Conservation (phyloP, 2,888 invertebrate genomes). For the Kryphioiulus occultus region DNA sequence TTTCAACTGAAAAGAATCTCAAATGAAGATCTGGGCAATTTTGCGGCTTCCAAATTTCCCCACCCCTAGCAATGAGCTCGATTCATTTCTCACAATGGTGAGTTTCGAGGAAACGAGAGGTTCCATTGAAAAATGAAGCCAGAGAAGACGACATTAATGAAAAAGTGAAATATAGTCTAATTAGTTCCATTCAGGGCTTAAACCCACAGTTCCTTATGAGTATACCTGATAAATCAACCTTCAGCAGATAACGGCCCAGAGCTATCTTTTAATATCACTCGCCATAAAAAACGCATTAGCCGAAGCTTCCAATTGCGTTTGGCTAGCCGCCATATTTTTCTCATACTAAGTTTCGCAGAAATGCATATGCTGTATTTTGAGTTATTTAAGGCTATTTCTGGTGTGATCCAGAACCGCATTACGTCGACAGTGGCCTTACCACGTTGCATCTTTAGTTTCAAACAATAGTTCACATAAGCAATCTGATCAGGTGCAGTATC, state of each 20-base stretch:
- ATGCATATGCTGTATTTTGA: neutral
- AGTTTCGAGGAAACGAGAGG: neutral
- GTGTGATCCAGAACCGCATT: no score
- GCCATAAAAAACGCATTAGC: no score
- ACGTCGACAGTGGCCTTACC: no score
- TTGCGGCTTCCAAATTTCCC: neutral
- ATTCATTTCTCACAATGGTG: neutral
- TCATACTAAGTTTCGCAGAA: no score
- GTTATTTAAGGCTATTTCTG: no score
- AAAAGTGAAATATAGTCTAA: neutral
- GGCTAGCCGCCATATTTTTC: no score
- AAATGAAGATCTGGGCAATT: neutral
- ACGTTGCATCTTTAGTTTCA: no score
- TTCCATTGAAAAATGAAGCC: neutral
- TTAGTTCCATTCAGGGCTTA: neutral
- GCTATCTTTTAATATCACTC: neutral
- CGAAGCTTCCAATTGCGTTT: no score
- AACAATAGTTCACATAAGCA: no score
- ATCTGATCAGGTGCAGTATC: no score
- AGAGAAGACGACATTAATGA: neutral
- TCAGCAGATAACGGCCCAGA: no score
- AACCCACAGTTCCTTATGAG: neutral
- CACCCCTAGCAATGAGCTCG: neutral
- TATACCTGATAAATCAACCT: neutral
- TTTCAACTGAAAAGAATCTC: neutral